Percentiles rank a stretch among this genome's conserved stretches.
These are phyloP conservation scores for Drosophila maculinotata DNA, from an alignment of 2,888 invertebrate species.

Conservation along the genomic window DNA sequence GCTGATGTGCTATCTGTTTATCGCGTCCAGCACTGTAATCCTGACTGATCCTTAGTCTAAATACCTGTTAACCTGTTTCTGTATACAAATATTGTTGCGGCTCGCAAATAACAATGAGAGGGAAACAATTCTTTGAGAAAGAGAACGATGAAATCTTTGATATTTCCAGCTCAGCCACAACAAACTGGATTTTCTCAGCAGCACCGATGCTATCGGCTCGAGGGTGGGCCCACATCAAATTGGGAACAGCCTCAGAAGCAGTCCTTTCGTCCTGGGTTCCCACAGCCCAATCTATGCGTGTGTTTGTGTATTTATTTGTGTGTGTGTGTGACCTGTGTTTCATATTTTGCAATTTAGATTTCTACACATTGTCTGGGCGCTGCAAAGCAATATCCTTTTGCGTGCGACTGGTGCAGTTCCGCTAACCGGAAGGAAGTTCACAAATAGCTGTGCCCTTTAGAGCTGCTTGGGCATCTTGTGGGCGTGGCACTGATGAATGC, in stretches of 20 bases:
- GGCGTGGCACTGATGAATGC: slow-evolving; percentile 33
- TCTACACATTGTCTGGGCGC: slow-evolving; percentile 57
- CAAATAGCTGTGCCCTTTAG: slow-evolving; percentile 34
- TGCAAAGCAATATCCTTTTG: slow-evolving; percentile 59
- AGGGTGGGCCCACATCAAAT: slow-evolving; percentile 78
- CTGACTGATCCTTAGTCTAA: slow-evolving; percentile 68
- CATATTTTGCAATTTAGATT: slow-evolving; percentile 80
- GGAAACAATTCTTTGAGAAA: slow-evolving; percentile 1
- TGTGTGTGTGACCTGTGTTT: slow-evolving; percentile 40
- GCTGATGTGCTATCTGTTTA: slow-evolving; percentile 19
- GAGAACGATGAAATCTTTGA: slow-evolving; percentile 24
- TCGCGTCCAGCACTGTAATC: slow-evolving; percentile 49
- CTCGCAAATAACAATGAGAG: slow-evolving; percentile 41
- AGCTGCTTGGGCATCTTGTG: slow-evolving; percentile 25
- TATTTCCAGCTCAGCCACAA: slow-evolving; percentile 58
- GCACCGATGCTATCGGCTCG: slow-evolving; percentile 71
- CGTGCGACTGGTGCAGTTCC: slow-evolving; percentile 52
- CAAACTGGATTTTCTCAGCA: slow-evolving; percentile 74
- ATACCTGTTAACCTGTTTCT: slow-evolving; percentile 72
- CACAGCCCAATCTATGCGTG: slow-evolving; percentile 40
- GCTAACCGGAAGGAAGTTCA: slow-evolving; percentile 77
- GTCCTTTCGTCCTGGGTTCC: slow-evolving; percentile 45
- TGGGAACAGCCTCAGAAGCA: slow-evolving; percentile 55
- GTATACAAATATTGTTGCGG: slow-evolving; percentile 56
- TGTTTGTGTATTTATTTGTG: slow-evolving; percentile 12